Evolutionary conservation across 2,888 invertebrate genomes (phyloP), one percentile per base, ranked within the genome.

Genomic region (Pyrrhia umbra): DNA sequence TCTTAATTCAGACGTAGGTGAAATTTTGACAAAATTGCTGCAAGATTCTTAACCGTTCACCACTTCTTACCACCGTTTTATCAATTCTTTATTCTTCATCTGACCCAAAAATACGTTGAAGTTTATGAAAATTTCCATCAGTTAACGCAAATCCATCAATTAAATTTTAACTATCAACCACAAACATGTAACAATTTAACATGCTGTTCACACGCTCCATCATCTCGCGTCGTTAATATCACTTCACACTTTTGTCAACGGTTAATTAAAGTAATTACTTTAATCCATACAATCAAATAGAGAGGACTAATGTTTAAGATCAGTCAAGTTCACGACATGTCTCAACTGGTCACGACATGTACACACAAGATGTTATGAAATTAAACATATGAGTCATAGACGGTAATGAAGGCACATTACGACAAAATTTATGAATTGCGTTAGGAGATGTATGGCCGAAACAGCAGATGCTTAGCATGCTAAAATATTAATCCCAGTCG

Each of bases 341-440:
- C 83, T 81, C 78, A 88, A 93, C 94, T 84, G 87, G 94, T 94
- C 94, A 90, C 89, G 92, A 93, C 94, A 88, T 88, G 94, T 90
- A 72, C 75, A 79, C 80, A 82, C 83, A 83, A 86, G 83, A 87
- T 87, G 89, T 90, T 88, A 88, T 88, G 85, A 88, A 89, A 90
- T 86, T 30, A 87, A 87, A 87, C 87, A 87, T 67, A 63, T 91
- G 93, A 92, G 66, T 91, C 89, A 90, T 74, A 80, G 63, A 76
- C 67, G 80, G 78, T 83, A 83, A 85, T 82, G 76, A 81, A 85
- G 83, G 82, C 84, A 85, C 87, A 88, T 88, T 87, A 85, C 84
- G 81, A 76, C 86, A 81, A 86, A 89, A 90, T 90, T 90, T 90
- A 91, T 89, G 85, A 82, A 82, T 79, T 83, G 77, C 72, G 78